A percentile compares a stretch with the other conserved stretches of the same genome.
Evolutionary conservation across 2,888 invertebrate species (phyloP).

Genomic region (Nymphalis urticae): DNA sequence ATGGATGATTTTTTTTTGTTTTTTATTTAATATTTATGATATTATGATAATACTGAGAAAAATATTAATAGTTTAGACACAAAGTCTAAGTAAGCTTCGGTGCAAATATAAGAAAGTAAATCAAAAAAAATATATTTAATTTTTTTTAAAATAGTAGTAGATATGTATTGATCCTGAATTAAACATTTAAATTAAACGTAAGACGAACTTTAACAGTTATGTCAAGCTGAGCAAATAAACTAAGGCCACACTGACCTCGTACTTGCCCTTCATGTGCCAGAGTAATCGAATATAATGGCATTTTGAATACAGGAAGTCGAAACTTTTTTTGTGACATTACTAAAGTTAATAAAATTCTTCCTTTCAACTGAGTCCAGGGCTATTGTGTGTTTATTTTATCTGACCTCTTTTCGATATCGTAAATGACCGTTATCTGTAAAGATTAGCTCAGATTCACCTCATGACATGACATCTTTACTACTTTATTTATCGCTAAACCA

Average conservation of each 20-base stretch:
- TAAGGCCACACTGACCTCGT: conserved; percentile 33
- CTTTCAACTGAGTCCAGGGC: conserved; percentile 35
- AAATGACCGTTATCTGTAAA: conserved; percentile 33
- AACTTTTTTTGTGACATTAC: conserved; percentile 4
- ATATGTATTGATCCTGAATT: background rate
- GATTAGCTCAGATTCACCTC: conserved; percentile 26
- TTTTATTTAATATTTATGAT: no score
- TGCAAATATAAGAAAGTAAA: no score
- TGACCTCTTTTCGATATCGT: conserved; percentile 38
- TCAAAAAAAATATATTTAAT: no score
- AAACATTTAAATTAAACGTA: background rate
- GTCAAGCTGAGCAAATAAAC: conserved; percentile 15
- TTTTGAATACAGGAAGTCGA: conserved; percentile 24
- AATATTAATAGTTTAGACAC: no score
- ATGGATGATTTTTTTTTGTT: no score
- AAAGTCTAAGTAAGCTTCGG: no score
- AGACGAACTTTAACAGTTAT: conserved; percentile 3
- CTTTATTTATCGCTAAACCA: conserved; percentile 10
- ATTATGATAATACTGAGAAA: no score
- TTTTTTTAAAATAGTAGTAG: no score
- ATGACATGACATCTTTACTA: conserved; percentile 28
- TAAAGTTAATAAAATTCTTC: conserved; percentile 3
- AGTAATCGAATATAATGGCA: conserved; percentile 21
- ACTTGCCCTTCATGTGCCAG: conserved; percentile 32
- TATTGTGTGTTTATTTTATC: conserved; percentile 18